phyloP scores from a whole-genome alignment of 1,140 invertebrate genomes.

The Scaptomyza graminum region DNA sequence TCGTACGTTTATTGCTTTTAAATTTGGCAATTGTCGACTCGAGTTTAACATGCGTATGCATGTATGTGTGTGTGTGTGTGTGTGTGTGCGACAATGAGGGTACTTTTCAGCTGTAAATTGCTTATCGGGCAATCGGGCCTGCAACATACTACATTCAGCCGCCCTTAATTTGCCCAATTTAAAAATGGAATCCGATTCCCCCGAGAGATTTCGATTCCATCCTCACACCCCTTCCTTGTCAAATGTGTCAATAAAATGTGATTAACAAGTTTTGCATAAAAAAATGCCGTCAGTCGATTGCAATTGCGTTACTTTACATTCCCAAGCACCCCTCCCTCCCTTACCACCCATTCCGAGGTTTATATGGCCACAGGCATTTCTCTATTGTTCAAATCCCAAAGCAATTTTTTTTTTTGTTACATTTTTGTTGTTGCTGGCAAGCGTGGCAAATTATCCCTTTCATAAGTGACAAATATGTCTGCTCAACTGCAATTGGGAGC shows the following conservation, averaged over 20 bases:
- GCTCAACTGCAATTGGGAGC: slow-evolving; percentile 26
- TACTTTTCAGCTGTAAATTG: slow-evolving; percentile 62
- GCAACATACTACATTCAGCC: slow-evolving; percentile 45
- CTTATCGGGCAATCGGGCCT: slow-evolving; percentile 64
- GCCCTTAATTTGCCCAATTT: slow-evolving; percentile 82
- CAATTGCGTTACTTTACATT: slow-evolving; percentile 40
- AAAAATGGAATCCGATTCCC: slow-evolving; percentile 82
- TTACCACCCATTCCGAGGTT: background rate
- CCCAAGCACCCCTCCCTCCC: slow-evolving; percentile 14
- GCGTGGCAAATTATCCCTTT: slow-evolving; percentile 79
- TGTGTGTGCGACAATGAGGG: slow-evolving; percentile 28
- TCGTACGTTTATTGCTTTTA: slow-evolving; percentile 82
- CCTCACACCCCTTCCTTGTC: background rate
- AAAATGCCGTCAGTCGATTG: slow-evolving; percentile 69
- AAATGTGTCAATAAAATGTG: slow-evolving; percentile 78
- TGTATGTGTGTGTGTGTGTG: slow-evolving; percentile 32
- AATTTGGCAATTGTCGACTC: slow-evolving; percentile 79
- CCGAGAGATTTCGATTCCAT: slow-evolving; percentile 35
- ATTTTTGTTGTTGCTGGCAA: slow-evolving; percentile 48
- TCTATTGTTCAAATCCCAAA: slow-evolving; percentile 43
- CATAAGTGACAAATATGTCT: slow-evolving; percentile 76
- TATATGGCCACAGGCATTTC: slow-evolving; percentile 32
- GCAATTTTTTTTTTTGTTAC: background rate
- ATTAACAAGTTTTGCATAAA: slow-evolving; percentile 79
- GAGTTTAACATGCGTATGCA: slow-evolving; percentile 25